Base-by-base conservation (phyloP, 1,140 invertebrate genomes). In the Pinna nobilis region DNA sequence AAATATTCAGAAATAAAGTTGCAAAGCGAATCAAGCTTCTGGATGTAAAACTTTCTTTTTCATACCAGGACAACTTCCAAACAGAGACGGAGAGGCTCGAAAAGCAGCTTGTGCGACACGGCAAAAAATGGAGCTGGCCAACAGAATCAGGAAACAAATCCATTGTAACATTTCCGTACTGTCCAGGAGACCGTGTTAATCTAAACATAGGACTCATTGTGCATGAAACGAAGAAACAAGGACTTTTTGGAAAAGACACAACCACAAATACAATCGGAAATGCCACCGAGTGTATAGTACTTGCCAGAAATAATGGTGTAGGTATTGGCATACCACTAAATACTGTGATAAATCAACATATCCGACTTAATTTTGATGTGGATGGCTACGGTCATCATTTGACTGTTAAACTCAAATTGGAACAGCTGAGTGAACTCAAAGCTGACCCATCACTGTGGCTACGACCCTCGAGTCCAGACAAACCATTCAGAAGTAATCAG, bases 111-210 rank as follows among this genome's bases (percentile, higher is more conserved):
- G 71, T 81, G 7, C 70, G 79, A 7, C 74, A 78, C 44, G 76
- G 79, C n/a, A 81, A 81, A 51, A 81, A 78, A 57, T 81, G 79
- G 79, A 70, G 53, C 1, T 81, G 79, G 79, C 68, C 64, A 18
- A 47, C 69, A 28, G 57, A 60, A n/a, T 63, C 76, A 37, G 68
- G 76, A 18, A 63, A 74, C 33, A 69, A 71, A 35, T 64, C 18
- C 30, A 66, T 81, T 1, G 47, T 78, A 13, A 70, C 71, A 6
- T 81, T 81, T 66, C 76, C 79, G 9, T 81, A 81, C 47, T 59
- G 71, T 11, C 79, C 79, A 9, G 79, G 79, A 1, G 79, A 81
- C 59, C 49, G 79, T 23, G 76, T 81, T 3, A 81, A 81, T 70
- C 67, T 81, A 1, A 81, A 81, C 61, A 60, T 81, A 35, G 79